Evolutionary conservation across 2,888 invertebrate species (phyloP).

Genomic region (Scrobipalpa costella): DNA sequence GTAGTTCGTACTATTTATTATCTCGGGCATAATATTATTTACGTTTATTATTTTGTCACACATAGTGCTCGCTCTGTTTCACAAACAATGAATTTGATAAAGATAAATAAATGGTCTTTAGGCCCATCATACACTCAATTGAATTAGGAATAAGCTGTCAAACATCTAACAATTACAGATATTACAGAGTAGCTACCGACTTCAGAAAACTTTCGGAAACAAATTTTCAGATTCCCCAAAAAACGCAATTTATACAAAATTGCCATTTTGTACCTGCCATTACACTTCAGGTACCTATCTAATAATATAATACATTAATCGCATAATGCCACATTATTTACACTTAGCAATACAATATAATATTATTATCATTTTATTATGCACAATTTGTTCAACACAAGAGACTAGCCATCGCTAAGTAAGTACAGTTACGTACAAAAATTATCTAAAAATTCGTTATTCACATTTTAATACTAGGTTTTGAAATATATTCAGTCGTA

Average conservation of each 20-base stretch:
- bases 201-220: neutral
- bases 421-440: constrained; percentile 51
- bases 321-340: constrained; percentile 65
- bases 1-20: no score
- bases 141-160: no score
- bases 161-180: no score
- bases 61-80: no score
- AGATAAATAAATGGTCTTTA: no score
- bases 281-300: constrained; percentile 50
- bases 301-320: constrained; percentile 42
- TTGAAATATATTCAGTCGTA: constrained; percentile 66
- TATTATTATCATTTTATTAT: constrained; percentile 56
- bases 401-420: constrained; percentile 78
- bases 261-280: constrained; percentile 46
- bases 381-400: constrained; percentile 66
- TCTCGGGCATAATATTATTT: no score
- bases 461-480: constrained; percentile 51
- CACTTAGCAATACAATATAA: constrained; percentile 35
- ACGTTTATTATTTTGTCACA: no score
- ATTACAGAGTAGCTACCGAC: no score
- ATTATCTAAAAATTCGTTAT: constrained; percentile 72
- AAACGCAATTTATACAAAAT: constrained; percentile 17
- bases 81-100: no score
- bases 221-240: neutral
- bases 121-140: no score